These are phyloP conservation scores for Dryocosmus kuriphilus DNA, from an alignment of 2,888 invertebrate species.

Conservation along the genomic window DNA sequence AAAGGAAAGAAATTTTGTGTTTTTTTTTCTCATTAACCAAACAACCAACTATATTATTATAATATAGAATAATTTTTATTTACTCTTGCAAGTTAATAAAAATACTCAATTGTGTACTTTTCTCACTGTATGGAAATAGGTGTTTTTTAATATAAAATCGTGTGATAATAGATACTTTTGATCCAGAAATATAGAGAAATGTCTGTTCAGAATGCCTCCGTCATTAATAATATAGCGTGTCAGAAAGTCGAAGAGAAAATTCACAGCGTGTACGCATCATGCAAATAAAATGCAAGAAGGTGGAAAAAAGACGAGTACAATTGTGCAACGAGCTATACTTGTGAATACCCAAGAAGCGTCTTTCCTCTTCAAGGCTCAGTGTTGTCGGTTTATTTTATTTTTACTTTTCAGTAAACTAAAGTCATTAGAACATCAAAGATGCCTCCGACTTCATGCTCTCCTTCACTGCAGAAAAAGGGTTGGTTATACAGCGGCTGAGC, in stretches of 20 bases:
- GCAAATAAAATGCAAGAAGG: slow-evolving; percentile 29
- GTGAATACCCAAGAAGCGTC: background rate
- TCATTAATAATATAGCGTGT: background rate
- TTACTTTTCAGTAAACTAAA: slow-evolving; percentile 61
- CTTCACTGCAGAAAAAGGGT: background rate
- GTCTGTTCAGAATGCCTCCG: background rate
- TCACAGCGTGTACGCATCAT: background rate
- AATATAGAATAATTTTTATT: no score
- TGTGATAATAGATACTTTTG: no score
- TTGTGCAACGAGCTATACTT: slow-evolving; percentile 32
- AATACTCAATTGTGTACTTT: no score
- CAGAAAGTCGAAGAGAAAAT: background rate
- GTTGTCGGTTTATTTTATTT: background rate
- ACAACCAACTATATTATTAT: no score
- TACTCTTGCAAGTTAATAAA: no score
- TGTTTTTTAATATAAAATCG: no score
- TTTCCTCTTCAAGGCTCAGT: slow-evolving; percentile 9
- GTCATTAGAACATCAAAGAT: slow-evolving; percentile 66
- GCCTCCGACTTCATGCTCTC: slow-evolving; percentile 35
- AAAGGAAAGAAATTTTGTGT: no score
- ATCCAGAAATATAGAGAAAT: background rate
- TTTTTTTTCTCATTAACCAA: no score
- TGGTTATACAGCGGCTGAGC: slow-evolving; percentile 1
- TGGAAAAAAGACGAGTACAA: slow-evolving; percentile 25
- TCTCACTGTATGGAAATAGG: no score